Conservation (phyloP, 2,888 invertebrate species). For the Malachius bipustulatus region DNA sequence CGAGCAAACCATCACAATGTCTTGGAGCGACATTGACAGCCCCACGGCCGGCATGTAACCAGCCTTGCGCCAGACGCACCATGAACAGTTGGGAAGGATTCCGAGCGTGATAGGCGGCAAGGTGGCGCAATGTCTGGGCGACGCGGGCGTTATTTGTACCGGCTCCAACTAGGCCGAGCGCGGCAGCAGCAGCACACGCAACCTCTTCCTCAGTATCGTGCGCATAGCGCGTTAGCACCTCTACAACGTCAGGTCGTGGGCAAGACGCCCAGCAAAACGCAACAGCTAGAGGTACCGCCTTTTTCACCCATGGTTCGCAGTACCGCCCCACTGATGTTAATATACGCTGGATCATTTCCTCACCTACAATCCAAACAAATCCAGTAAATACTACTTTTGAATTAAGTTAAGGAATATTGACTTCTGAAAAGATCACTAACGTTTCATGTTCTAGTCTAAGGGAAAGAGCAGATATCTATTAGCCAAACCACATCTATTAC, state of each 20-base stretch:
- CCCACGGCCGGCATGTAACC: slow-evolving; percentile 96
- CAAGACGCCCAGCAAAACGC: slow-evolving; percentile 94
- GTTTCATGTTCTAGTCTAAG: no score
- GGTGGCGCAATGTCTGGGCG: slow-evolving; percentile 92
- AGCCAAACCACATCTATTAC: no score
- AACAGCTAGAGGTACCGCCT: slow-evolving; percentile 91
- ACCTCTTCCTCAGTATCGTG: slow-evolving; percentile 97
- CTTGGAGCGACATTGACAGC: slow-evolving; percentile 91
- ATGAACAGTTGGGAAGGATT: slow-evolving; percentile 93
- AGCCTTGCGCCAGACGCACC: slow-evolving; percentile 92
- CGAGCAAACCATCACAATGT: slow-evolving; percentile 87
- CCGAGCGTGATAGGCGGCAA: slow-evolving; percentile 94
- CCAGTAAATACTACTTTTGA: no score
- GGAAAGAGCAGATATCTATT: no score
- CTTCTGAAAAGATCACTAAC: no score
- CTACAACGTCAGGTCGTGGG: slow-evolving; percentile 85
- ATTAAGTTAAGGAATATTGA: no score
- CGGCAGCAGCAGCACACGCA: slow-evolving; percentile 94
- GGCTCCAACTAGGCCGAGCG: slow-evolving; percentile 90
- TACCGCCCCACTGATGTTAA: slow-evolving; percentile 75
- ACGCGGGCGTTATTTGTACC: slow-evolving; percentile 79
- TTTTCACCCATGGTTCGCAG: slow-evolving; percentile 58
- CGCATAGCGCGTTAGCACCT: slow-evolving; percentile 95
- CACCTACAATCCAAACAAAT: slow-evolving; percentile 28
- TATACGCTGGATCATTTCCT: slow-evolving; percentile 91